Evolutionary conservation across 2,888 invertebrate species (phyloP).

Genomic region (Pimpla rufipes): DNA sequence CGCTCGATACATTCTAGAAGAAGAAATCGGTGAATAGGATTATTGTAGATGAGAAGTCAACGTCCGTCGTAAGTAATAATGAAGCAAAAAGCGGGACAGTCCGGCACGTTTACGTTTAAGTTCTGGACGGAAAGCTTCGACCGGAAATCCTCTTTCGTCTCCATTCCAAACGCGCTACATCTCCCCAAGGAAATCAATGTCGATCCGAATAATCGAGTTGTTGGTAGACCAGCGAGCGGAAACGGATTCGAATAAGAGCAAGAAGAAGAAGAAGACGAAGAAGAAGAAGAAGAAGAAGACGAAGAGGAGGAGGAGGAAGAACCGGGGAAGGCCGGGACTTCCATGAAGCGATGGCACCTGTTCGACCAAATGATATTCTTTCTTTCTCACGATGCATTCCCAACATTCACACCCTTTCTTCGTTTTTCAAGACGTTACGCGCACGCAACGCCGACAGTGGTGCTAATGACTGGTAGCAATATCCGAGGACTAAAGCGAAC

Average conservation of each 20-base stretch:
- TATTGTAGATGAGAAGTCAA: neutral
- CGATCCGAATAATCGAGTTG: slow-evolving; percentile 38
- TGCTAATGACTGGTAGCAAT: neutral
- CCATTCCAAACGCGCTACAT: slow-evolving; percentile 12
- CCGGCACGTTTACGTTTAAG: neutral
- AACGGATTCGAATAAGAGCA: slow-evolving; percentile 10
- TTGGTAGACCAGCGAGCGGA: slow-evolving; percentile 34
- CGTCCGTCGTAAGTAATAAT: neutral
- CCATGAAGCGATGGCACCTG: slow-evolving; percentile 48
- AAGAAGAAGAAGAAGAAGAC: neutral
- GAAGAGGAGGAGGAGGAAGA: slow-evolving; percentile 4
- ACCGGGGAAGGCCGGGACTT: neutral
- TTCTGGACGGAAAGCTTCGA: neutral
- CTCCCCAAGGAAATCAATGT: slow-evolving; percentile 16
- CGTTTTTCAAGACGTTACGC: neutral
- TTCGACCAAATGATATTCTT: slow-evolving; percentile 48
- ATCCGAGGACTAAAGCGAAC: neutral
- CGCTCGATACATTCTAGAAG: too few species aligned
- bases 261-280: neutral
- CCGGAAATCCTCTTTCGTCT: slow-evolving; percentile 32
- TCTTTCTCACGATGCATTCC: slow-evolving; percentile 42
- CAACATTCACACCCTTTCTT: slow-evolving; percentile 6
- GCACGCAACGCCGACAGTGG: neutral
- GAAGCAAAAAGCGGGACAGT: neutral
- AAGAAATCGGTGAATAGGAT: neutral